Evolutionary conservation across 1,140 invertebrate species (phyloP).

Genomic region (Nautilus pompilius): DNA sequence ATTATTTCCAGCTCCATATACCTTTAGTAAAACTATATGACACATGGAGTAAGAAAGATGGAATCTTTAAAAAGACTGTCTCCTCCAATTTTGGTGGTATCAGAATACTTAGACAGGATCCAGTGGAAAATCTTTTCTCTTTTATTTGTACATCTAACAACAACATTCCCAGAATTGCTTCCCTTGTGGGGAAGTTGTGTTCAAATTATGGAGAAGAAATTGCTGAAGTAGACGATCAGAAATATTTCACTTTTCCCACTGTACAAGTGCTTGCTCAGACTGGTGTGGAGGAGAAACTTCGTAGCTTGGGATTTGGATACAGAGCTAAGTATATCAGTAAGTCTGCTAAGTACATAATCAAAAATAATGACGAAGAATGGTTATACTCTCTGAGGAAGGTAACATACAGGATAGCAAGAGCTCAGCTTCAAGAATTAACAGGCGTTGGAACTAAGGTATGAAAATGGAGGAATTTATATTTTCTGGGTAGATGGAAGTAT

Average conservation of each 20-base stretch:
- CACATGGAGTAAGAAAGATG: conserved; percentile 72
- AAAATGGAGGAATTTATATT: no score
- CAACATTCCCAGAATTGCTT: conserved; percentile 77
- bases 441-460: conserved; percentile 85
- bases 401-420: conserved; percentile 69
- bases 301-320: conserved; percentile 85
- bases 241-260: conserved; percentile 79
- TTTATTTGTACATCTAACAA: conserved; percentile 99
- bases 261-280: conserved; percentile 64
- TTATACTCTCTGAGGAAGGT: conserved; percentile 66
- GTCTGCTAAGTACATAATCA: conserved; percentile 32
- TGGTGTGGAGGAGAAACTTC: conserved; percentile 61
- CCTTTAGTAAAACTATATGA: conserved; percentile 69
- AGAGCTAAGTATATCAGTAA: conserved; percentile 62
- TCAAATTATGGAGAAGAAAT: conserved; percentile 76
- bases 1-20: conserved; percentile 60
- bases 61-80: conserved; percentile 67
- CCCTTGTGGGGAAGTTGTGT: conserved; percentile 90
- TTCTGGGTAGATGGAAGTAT: no score
- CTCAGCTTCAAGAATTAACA: conserved; percentile 70
- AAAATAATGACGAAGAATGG: conserved; percentile 66
- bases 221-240: conserved; percentile 63
- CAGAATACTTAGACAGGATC: conserved; percentile 86
- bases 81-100: conserved; percentile 74
- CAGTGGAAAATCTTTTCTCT: conserved; percentile 88